Conservation (phyloP, 2,113 vertebrate species). For the Plecturocebus donacophilus region DNA sequence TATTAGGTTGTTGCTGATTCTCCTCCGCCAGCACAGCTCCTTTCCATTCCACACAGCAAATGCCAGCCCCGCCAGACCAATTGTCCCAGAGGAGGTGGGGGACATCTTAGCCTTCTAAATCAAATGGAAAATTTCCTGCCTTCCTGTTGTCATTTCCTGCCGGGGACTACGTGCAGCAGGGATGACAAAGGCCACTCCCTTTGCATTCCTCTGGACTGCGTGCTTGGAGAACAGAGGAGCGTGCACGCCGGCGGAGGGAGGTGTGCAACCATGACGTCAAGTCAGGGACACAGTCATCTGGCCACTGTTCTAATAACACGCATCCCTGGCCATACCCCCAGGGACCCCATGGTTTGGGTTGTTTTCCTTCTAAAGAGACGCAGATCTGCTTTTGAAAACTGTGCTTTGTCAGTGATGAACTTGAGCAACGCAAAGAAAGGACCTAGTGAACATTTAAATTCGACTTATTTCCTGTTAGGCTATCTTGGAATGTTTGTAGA, state of each 20-base stretch:
- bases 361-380: not conserved
- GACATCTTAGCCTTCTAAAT: not conserved
- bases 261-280: not conserved
- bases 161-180: not conserved
- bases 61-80: not conserved
- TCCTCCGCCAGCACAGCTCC: not conserved
- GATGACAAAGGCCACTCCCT: not conserved
- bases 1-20: not conserved
- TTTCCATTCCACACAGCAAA: not conserved
- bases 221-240: not conserved
- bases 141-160: not conserved
- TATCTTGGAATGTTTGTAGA: not conserved
- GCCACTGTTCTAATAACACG: fast-evolving
- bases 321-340: fast-evolving
- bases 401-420: not conserved
- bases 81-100: not conserved
- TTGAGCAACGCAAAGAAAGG: not conserved
- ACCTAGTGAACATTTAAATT: not conserved
- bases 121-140: not conserved
- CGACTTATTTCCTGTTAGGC: not conserved
- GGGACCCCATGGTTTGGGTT: not conserved
- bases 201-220: not conserved
- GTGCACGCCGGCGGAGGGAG: not conserved
- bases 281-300: not conserved
- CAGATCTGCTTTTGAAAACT: not conserved